Conservation (phyloP, 2,888 invertebrate species). For the Brachynemurus nebulosus region DNA sequence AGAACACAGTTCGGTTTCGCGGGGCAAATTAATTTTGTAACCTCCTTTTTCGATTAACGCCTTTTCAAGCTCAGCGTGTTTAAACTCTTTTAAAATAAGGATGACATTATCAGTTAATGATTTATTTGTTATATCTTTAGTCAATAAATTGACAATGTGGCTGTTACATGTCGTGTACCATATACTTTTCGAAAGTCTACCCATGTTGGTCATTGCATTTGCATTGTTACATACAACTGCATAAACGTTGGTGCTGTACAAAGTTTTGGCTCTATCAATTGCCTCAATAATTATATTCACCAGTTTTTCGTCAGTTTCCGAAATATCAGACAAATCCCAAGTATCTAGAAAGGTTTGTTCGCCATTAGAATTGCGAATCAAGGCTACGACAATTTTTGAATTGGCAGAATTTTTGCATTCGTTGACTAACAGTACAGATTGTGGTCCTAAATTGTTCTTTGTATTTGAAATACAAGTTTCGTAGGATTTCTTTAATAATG, state of each 20-base stretch:
- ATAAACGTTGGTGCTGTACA: slow-evolving; percentile 15
- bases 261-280: slow-evolving; percentile 12
- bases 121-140: no score
- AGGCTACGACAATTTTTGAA: slow-evolving; percentile 9
- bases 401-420: slow-evolving; percentile 13
- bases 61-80: slow-evolving; percentile 14
- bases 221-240: slow-evolving; percentile 20
- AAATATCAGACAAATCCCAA: slow-evolving; percentile 15
- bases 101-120: no score
- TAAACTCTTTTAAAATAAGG: slow-evolving; percentile 15
- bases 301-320: no score
- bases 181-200: slow-evolving; percentile 13
- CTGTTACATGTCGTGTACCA: slow-evolving; percentile 19
- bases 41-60: slow-evolving; percentile 12
- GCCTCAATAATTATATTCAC: no score
- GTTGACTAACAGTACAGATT: slow-evolving; percentile 13
- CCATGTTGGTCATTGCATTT: slow-evolving; percentile 18
- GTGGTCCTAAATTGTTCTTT: no score
- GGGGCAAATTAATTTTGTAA: slow-evolving; percentile 11
- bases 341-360: slow-evolving; percentile 14
- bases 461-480: no score
- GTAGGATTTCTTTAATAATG: no score
- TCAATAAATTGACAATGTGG: slow-evolving; percentile 19
- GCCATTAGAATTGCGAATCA: slow-evolving; percentile 9
- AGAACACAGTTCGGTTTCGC: slow-evolving; percentile 7